Conservation (phyloP, 2,797 vertebrate genomes). For the Alca torda region DNA sequence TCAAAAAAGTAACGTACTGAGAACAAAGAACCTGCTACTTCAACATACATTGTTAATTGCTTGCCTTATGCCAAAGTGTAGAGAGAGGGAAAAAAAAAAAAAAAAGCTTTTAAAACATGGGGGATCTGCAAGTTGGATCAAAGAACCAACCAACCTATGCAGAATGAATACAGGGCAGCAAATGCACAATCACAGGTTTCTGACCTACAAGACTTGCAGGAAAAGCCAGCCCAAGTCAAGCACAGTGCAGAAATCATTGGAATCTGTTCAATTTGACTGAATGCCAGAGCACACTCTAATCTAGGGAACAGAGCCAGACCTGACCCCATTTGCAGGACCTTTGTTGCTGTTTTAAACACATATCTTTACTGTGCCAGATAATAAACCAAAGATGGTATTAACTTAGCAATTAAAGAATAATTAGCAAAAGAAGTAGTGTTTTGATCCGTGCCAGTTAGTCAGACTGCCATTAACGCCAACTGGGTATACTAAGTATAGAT, state of each 20-base stretch:
- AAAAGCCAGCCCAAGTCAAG: not conserved
- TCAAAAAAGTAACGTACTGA: not conserved
- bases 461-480: not conserved
- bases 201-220: not conserved
- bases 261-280: not conserved
- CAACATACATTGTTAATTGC: not conserved
- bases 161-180: not conserved
- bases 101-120: not conserved
- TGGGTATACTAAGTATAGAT: not conserved
- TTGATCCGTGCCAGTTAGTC: not conserved
- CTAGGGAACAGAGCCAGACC: slow-evolving; percentile 1
- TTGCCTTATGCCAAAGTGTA: not conserved
- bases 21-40: not conserved
- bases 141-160: not conserved
- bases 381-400: slow-evolving; percentile 2
- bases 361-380: not conserved
- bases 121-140: not conserved
- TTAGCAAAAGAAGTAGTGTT: not conserved
- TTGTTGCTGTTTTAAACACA: not conserved
- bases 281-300: slow-evolving; percentile 19
- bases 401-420: not conserved
- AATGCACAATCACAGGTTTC: not conserved
- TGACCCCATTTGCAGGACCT: slow-evolving; percentile 26
- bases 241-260: not conserved
- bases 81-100: too few relatives aligned